Evolutionary conservation across 1,140 invertebrate genomes (phyloP).

Genomic region (Ladona fulva): DNA sequence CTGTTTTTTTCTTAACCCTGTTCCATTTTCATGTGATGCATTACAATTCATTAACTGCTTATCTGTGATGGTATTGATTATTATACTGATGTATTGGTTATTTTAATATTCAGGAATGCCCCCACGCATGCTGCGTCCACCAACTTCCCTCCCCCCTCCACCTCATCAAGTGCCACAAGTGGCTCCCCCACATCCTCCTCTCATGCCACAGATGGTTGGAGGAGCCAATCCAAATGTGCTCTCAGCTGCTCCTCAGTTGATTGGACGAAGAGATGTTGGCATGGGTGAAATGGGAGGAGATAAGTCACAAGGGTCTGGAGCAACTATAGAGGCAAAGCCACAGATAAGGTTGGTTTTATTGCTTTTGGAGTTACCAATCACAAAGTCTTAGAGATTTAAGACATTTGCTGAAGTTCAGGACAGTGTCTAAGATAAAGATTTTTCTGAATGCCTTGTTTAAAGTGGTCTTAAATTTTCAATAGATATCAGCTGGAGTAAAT

Average conservation of each 20-base stretch:
- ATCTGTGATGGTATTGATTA: background rate
- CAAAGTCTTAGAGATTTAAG: too few species aligned
- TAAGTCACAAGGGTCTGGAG: constrained; percentile 49
- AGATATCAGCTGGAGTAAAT: too few species aligned
- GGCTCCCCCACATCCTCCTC: constrained; percentile 36
- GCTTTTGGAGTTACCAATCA: background rate
- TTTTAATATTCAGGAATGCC: constrained; percentile 37
- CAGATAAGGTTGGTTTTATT: constrained; percentile 55
- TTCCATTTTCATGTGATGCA: too few species aligned
- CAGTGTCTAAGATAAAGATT: too few species aligned
- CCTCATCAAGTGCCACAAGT: constrained; percentile 15
- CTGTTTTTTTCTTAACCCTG: too few species aligned
- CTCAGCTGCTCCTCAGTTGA: constrained; percentile 71
- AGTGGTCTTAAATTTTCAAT: too few species aligned
- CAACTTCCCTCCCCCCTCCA: constrained; percentile 43
- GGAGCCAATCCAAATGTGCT: constrained; percentile 60
- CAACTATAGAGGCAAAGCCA: constrained; percentile 87
- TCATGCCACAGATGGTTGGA: constrained; percentile 43
- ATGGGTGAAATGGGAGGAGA: constrained; percentile 34
- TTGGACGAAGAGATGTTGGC: constrained; percentile 44
- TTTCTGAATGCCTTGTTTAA: too few species aligned
- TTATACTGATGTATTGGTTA: background rate
- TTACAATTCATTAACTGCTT: too few species aligned
- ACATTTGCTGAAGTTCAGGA: too few species aligned
- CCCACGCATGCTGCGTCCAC: constrained; percentile 49